A percentile compares a stretch with the other conserved stretches of the same genome.
Evolutionary conservation across 2,888 invertebrate genomes (phyloP).

Genomic region (Dione vanillae): DNA sequence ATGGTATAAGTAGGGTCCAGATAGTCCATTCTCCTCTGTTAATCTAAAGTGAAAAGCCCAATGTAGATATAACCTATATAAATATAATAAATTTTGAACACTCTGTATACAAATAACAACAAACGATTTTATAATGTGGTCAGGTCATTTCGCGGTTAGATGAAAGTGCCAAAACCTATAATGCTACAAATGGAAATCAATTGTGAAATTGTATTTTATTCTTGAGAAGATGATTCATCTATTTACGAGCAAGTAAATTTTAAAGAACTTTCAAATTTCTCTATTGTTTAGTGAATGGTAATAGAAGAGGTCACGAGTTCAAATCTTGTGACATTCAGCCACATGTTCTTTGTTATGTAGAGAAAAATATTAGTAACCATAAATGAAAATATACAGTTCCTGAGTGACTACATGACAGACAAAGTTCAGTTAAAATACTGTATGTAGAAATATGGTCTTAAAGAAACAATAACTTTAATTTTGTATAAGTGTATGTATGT

Average conservation of each 20-base stretch:
- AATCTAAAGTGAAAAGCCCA: too few species aligned
- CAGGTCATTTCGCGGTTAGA: constrained; percentile 39
- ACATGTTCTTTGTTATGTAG: background rate
- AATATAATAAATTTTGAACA: background rate
- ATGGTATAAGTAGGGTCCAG: too few species aligned
- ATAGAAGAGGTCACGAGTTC: constrained; percentile 14
- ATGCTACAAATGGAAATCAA: constrained; percentile 37
- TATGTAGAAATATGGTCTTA: too few species aligned
- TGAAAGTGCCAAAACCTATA: constrained; percentile 42
- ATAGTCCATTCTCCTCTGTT: too few species aligned
- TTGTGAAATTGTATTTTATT: constrained; percentile 26
- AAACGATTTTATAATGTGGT: constrained; percentile 41
- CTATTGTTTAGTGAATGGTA: constrained; percentile 7
- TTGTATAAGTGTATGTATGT: too few species aligned
- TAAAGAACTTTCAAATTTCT: constrained; percentile 7
- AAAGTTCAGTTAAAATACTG: too few species aligned
- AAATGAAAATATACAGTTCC: too few species aligned
- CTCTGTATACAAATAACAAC: constrained; percentile 22
- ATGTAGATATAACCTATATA: too few species aligned
- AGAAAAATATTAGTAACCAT: background rate
- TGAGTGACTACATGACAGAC: too few species aligned
- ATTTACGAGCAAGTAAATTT: background rate
- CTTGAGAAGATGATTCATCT: background rate
- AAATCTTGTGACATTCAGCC: background rate
- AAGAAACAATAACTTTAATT: too few species aligned